Conservation (phyloP, 1,140 invertebrate genomes). For the Arctopsyche grandis region DNA sequence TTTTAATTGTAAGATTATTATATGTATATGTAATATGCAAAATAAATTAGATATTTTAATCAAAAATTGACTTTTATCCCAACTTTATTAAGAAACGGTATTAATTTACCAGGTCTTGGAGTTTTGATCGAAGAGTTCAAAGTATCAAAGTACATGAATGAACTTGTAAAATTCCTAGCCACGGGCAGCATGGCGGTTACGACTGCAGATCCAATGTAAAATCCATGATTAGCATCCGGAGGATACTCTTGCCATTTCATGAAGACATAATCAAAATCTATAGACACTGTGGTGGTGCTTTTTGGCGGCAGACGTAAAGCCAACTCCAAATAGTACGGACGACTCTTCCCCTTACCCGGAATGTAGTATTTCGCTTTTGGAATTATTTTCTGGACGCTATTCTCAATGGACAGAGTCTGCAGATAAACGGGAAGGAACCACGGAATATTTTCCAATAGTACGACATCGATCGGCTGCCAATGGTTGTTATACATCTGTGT, state of each 20-base stretch:
- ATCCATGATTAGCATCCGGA: conserved; percentile 98
- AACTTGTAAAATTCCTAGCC: conserved; percentile 80
- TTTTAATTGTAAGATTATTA: background rate
- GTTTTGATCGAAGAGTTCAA: conserved; percentile 74
- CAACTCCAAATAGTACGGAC: conserved; percentile 91
- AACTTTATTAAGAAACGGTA: no score
- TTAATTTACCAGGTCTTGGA: conserved; percentile 65
- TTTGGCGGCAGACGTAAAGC: conserved; percentile 81
- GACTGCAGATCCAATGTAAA: conserved; percentile 89
- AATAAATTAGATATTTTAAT: no score
- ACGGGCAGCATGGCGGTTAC: conserved; percentile 81
- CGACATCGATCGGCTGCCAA: conserved; percentile 74
- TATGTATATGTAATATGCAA: no score
- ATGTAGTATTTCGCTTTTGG: conserved; percentile 49
- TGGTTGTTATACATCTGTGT: conserved; percentile 84
- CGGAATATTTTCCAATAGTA: conserved; percentile 85
- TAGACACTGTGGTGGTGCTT: conserved; percentile 82
- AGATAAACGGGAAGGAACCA: conserved; percentile 95
- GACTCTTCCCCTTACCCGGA: conserved; percentile 84
- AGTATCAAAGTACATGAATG: conserved; percentile 77
- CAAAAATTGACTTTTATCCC: no score
- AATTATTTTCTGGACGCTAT: conserved; percentile 61
- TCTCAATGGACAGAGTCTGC: conserved; percentile 82
- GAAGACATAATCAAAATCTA: conserved; percentile 94
- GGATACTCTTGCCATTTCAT: conserved; percentile 99